Evolutionary conservation across 2,113 vertebrate species (phyloP), one percentile per base, ranked within the genome.

Genomic region (Caloenas nicobarica): DNA sequence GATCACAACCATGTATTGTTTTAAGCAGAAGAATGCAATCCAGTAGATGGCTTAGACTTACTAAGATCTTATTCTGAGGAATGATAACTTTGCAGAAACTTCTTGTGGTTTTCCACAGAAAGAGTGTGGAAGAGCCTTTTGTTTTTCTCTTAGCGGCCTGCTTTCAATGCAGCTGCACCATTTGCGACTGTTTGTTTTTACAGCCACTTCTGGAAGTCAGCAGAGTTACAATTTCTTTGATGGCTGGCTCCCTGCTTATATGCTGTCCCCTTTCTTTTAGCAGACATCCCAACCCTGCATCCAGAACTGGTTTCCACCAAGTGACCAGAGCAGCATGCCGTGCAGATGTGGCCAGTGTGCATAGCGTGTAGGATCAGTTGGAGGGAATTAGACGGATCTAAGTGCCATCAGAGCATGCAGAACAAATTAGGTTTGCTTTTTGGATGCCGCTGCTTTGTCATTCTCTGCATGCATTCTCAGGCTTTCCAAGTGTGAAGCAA

Each of bases 401-500:
- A 54, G 44, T 40, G 26, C 65, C 29, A 6, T 81, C 93, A 73
- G n/a, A 85, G 10, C 66, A 78, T 62, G 81, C 50, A 96, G 73
- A 94, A 88, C 64, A 90, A 95, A 91, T 78, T n/a, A 68, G 57
- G 13, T 40, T 78, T 71, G n/a, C 12, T 68, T 81, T 93, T 53
- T 62, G 25, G 22, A 46, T 86, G 84, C 74, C 85, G 80, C 65
- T 87, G 21, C 33, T 44, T 91, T 79, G 68, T 81, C 54, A 29
- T 61, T 73, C 13, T 58, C 81, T 88, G 8, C 23, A 31, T 57
- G 70, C 74, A 79, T 53, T 77, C 29, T 81, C 40, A 88, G 89
- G 42, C 81, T 94, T 80, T 91, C 56, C 69, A 73, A 72, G 72
- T 78, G 89, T 88, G 88, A 69, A 66, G 42, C 38, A 92, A 83